phyloP scores from a whole-genome alignment of 2,797 vertebrate species.

The Rhinoraja longicauda region DNA sequence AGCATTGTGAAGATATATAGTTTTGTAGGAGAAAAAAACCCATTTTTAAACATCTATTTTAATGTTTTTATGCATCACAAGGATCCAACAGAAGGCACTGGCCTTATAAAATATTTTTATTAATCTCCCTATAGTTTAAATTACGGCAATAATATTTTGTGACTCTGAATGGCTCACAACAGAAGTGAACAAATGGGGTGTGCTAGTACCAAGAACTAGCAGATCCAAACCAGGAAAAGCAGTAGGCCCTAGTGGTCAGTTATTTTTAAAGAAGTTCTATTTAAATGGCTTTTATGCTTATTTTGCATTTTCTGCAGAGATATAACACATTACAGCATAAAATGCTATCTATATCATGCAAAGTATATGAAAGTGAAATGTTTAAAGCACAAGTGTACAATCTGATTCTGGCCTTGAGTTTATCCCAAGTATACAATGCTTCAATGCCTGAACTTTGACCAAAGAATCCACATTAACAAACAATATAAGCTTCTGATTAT shows the following conservation, averaged over 20 bases:
- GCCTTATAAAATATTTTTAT: constrained; percentile 15
- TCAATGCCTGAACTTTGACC: background rate
- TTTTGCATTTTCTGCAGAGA: background rate
- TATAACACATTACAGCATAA: constrained; percentile 18
- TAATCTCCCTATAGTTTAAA: constrained; percentile 4
- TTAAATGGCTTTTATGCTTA: constrained; percentile 31
- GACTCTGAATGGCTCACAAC: background rate
- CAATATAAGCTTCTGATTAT: background rate
- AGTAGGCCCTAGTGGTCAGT: background rate
- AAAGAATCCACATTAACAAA: background rate
- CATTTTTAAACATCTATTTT: constrained; percentile 24
- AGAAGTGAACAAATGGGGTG: background rate
- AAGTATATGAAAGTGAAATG: background rate
- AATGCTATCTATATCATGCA: background rate
- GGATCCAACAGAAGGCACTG: background rate
- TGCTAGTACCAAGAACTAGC: background rate
- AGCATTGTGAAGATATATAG: background rate
- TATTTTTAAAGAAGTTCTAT: background rate
- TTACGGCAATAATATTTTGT: constrained; percentile 13
- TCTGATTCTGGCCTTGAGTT: background rate
- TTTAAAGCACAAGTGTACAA: background rate
- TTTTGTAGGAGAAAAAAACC: constrained; percentile 21
- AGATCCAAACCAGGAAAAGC: background rate
- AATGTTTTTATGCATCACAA: constrained; percentile 29
- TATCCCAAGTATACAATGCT: background rate